Evolutionary conservation across 2,888 invertebrate genomes (phyloP), one percentile per base, ranked within the genome.

Genomic region (Baronia brevicornis): DNA sequence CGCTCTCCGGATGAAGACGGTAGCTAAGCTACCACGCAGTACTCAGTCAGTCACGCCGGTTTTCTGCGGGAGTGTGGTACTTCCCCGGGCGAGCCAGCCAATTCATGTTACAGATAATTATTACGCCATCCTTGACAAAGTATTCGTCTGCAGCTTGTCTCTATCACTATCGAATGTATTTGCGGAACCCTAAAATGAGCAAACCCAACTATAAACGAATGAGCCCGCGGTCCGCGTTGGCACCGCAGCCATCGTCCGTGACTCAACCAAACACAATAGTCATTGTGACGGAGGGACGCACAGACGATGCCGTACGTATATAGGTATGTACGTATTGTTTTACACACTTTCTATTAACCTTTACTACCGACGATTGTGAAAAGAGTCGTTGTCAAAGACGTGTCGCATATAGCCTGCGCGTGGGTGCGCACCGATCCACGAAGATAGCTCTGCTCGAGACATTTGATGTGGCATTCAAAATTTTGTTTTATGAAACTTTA

Each of bases 341-440:
- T 63, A 63, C 55, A 47, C 48, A 54, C 70, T 72, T 71, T 72
- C 71, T 70, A 69, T 57, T 68, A 63, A 69, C 72, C 70, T 70
- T 66, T 65, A 60, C 65, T 63, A 55, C 60, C 51, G 54, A 46
- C 39, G 51, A 45, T 61, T 61, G 57, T 61, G 64, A 64, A 67
- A 64, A 67, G 64, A 55, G 39, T 33, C 46, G n/a, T n/a, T 51
- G 58, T 49, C 49, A 45, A 33, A 43, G 40, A 37, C 36, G 38
- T 44, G 49, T 44, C 43, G 48, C 50, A 43, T 38, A 43, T 36
- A 37, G 28, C 36, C 33, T 33, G 38, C 27, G 38, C 27, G 36
- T 36, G 36, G 36, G 36, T 7, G 13, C 1, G 6, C 9, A 6
- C 2, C 4, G 30, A 36, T 36, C 27, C 23, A 36, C 28, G 13